Conservation (phyloP, 2,888 invertebrate species). For the Phengaris arion region DNA sequence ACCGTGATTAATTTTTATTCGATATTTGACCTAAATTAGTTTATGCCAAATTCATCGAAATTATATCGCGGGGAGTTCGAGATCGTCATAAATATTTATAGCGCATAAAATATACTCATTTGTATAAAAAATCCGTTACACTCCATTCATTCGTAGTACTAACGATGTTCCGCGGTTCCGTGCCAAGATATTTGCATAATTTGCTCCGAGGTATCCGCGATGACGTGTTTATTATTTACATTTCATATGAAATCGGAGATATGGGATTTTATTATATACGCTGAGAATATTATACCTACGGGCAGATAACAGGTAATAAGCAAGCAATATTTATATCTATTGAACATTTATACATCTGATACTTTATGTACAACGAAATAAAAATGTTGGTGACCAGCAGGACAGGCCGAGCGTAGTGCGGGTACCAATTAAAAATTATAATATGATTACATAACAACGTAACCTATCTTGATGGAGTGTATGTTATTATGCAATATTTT, state of each 20-base stretch:
- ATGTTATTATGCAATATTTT: no score
- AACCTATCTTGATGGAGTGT: no score
- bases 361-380: no score
- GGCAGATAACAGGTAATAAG: no score
- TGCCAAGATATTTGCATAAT: conserved; percentile 20
- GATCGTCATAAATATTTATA: conserved; percentile 25
- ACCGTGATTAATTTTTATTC: conserved; percentile 16
- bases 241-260: background rate
- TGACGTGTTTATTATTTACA: background rate
- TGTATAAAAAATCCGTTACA: conserved; percentile 30
- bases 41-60: conserved; percentile 27
- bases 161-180: conserved; percentile 14
- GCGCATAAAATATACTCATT: conserved; percentile 27
- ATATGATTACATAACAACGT: no score
- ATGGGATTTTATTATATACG: background rate
- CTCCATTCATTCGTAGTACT: conserved; percentile 24
- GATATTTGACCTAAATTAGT: conserved; percentile 28
- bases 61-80: conserved; percentile 17
- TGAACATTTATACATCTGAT: no score
- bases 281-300: no score
- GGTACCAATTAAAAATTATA: no score
- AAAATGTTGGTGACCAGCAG: no score
- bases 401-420: no score
- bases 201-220: background rate
- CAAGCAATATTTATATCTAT: no score